These are phyloP conservation scores for Sebastes nivosus DNA, from an alignment of 2,797 vertebrate species.

Conservation along the genomic window DNA sequence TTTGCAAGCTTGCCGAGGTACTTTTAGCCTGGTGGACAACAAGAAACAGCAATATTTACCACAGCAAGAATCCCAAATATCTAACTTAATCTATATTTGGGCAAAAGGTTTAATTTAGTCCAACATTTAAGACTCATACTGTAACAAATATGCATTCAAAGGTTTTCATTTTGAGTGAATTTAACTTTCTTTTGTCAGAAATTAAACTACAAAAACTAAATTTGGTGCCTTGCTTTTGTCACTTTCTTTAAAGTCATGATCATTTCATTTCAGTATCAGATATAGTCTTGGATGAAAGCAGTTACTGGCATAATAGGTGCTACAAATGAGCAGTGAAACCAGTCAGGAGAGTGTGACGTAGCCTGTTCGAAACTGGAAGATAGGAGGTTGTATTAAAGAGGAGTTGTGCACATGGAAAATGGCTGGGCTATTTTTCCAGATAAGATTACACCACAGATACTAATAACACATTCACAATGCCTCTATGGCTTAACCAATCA, in stretches of 20 bases:
- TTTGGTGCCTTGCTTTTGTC: too few relatives aligned
- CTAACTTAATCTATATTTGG: neutral
- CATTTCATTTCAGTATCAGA: neutral
- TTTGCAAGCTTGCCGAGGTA: neutral
- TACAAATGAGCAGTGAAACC: conserved; percentile 35
- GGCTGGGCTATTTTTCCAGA: neutral
- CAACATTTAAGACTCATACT: neutral
- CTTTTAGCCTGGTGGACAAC: neutral
- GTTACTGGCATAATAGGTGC: neutral
- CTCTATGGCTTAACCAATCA: neutral
- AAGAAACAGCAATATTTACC: neutral
- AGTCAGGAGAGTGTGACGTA: conserved; percentile 14
- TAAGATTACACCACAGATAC: conserved; percentile 1
- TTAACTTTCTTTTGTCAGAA: neutral
- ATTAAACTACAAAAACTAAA: neutral
- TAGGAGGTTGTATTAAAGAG: neutral
- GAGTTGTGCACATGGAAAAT: neutral
- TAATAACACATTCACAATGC: neutral
- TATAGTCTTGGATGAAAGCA: neutral
- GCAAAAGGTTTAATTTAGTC: neutral
- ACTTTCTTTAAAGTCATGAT: neutral
- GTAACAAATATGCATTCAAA: neutral
- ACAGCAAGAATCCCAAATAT: neutral
- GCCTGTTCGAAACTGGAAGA: conserved; percentile 59
- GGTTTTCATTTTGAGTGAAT: neutral